Conservation (phyloP, 1,140 invertebrate species). For the Diorhabda sublineata region DNA sequence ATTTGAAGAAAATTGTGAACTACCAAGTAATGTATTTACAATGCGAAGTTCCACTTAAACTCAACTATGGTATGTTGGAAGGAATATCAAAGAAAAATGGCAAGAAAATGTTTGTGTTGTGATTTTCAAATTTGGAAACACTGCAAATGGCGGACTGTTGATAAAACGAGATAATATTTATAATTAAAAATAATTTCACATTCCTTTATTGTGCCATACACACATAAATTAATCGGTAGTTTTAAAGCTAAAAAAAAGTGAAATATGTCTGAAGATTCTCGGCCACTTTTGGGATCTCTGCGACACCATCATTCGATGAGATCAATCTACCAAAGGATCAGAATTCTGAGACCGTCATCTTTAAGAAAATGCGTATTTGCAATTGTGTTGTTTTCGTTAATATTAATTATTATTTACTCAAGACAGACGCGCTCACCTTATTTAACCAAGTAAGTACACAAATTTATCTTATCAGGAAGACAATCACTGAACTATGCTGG, state of each 20-base stretch:
- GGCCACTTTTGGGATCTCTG: constrained; percentile 25
- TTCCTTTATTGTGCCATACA: constrained; percentile 23
- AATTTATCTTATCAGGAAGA: background rate
- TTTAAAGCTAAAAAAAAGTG: constrained; percentile 23
- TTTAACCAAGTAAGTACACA: constrained; percentile 37
- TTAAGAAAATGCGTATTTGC: constrained; percentile 39
- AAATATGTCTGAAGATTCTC: constrained; percentile 35
- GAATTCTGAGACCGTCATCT: constrained; percentile 32
- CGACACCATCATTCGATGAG: constrained; percentile 21
- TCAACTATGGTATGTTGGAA: constrained; percentile 22
- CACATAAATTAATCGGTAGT: constrained; percentile 12
- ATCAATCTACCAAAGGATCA: constrained; percentile 15
- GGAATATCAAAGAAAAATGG: constrained; percentile 29
- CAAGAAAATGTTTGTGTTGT: constrained; percentile 24
- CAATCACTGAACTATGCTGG: no score
- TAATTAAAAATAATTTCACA: constrained; percentile 15
- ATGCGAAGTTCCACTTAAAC: constrained; percentile 29
- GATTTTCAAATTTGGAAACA: constrained; percentile 44
- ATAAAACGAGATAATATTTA: constrained; percentile 38
- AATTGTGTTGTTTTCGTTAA: constrained; percentile 35
- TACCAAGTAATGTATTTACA: constrained; percentile 38
- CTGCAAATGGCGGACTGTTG: constrained; percentile 44
- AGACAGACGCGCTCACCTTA: constrained; percentile 37
- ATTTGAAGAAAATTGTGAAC: constrained; percentile 7
- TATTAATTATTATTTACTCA: constrained; percentile 39